A percentile compares a stretch with the other conserved stretches of the same genome.
phyloP scores from a whole-genome alignment of 2,888 invertebrate species.

The Boloria euphrosyne region DNA sequence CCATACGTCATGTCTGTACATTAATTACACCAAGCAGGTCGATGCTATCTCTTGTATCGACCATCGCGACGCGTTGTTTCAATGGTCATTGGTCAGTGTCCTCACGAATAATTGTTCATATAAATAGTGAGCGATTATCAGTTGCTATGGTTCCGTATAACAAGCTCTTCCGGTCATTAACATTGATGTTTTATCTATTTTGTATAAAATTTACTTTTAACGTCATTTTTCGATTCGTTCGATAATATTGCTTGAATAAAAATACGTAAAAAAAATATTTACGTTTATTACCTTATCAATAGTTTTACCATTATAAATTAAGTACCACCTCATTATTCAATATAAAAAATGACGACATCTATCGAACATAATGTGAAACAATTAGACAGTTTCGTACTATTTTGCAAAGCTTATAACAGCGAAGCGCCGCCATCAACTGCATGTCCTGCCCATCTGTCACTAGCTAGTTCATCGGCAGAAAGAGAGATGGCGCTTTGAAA shows the following conservation, averaged over 20 bases:
- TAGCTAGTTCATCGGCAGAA: too few species aligned
- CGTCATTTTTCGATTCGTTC: too few species aligned
- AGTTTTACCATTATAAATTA: neutral
- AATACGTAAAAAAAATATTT: neutral
- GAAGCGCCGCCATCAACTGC: neutral
- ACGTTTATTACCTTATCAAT: neutral
- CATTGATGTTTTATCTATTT: conserved; percentile 11
- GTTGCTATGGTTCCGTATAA: conserved; percentile 58
- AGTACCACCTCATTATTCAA: too few species aligned
- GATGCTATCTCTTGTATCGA: conserved; percentile 27
- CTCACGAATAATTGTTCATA: conserved; percentile 16
- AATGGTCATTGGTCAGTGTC: conserved; percentile 27
- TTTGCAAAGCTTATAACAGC: neutral
- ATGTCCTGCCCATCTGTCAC: neutral
- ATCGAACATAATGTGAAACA: neutral
- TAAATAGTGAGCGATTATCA: conserved; percentile 9
- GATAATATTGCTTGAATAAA: too few species aligned
- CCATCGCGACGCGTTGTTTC: conserved; percentile 7
- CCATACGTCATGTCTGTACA: conserved; percentile 22
- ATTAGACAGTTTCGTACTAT: neutral
- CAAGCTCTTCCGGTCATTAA: conserved; percentile 53
- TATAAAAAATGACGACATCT: neutral
- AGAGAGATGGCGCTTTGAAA: too few species aligned
- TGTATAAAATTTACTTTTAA: neutral
- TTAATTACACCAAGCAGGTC: neutral